phyloP scores from a whole-genome alignment of 2,888 invertebrate species.

The Caradrina kadenii region DNA sequence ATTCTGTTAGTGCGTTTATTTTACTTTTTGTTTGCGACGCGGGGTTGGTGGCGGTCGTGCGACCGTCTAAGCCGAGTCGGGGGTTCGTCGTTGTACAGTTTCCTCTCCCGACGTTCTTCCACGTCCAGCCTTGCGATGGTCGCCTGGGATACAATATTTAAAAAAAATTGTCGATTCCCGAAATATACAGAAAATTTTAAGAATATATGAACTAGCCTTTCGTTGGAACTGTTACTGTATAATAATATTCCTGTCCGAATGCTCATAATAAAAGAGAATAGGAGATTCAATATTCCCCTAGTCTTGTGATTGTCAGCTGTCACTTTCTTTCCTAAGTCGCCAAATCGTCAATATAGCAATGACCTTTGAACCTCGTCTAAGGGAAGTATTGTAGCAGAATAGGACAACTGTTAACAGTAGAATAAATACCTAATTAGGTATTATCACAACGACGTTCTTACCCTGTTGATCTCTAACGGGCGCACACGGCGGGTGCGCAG shows the following conservation, averaged over 20 bases:
- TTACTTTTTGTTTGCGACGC: slow-evolving; percentile 71
- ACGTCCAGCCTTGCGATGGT: slow-evolving; percentile 71
- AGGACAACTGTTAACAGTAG: no score
- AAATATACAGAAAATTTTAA: background rate
- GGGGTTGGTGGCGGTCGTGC: slow-evolving; percentile 70
- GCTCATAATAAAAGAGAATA: no score
- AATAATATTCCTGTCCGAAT: no score
- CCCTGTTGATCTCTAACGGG: slow-evolving; percentile 72
- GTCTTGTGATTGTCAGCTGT: no score
- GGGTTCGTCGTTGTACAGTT: slow-evolving; percentile 77
- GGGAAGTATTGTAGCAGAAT: background rate
- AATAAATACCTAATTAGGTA: no score
- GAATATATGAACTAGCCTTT: no score
- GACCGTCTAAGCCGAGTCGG: slow-evolving; percentile 81
- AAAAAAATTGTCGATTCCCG: background rate
- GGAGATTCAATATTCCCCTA: no score
- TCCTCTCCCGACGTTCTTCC: slow-evolving; percentile 78
- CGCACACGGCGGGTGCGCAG: slow-evolving; percentile 28
- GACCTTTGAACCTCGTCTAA: no score
- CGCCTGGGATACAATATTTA: slow-evolving; percentile 68
- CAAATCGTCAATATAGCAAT: background rate
- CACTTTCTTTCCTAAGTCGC: no score
- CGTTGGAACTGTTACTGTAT: no score
- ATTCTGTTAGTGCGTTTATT: slow-evolving; percentile 21
- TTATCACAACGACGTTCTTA: slow-evolving; percentile 51